A percentile compares a stretch with the other conserved stretches of the same genome.
These are phyloP conservation scores for Hypomecis atomaria DNA, from an alignment of 2,888 invertebrate species.

Conservation along the genomic window DNA sequence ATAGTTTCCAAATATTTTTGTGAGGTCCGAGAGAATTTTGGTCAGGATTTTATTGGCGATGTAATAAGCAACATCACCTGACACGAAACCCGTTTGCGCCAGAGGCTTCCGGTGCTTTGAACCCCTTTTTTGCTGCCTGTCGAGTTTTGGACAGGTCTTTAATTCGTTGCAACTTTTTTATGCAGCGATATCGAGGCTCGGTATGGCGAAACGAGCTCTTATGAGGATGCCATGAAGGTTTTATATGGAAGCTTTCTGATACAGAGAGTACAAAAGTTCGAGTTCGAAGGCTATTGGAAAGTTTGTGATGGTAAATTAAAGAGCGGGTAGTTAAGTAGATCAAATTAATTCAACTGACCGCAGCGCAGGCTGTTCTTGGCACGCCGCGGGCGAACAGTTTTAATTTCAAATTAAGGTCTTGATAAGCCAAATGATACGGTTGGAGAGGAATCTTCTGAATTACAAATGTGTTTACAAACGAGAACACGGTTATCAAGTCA, in stretches of 20 bases:
- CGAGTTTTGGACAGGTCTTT: constrained; percentile 28
- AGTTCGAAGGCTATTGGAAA: constrained; percentile 16
- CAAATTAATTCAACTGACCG: constrained; percentile 17
- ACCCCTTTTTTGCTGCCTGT: constrained; percentile 40
- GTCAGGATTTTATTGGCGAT: constrained; percentile 19
- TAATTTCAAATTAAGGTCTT: constrained; percentile 12
- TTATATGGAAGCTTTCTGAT: too few species aligned
- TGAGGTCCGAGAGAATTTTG: constrained; percentile 1
- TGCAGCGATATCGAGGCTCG: not conserved
- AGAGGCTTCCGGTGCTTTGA: constrained; percentile 38
- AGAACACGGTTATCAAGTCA: too few species aligned
- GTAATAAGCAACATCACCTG: constrained; percentile 27
- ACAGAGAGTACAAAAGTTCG: not conserved
- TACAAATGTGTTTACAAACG: not conserved
- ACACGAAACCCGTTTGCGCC: constrained; percentile 33
- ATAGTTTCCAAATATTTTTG: too few species aligned
- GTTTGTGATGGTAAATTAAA: constrained; percentile 4
- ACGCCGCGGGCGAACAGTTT: constrained; percentile 1
- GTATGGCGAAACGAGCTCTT: constrained; percentile 18
- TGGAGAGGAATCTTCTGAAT: constrained; percentile 3
- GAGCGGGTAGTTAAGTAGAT: constrained; percentile 13
- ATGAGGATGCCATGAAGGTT: not conserved
- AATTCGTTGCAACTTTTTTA: constrained; percentile 37
- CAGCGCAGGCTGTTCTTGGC: constrained; percentile 8
- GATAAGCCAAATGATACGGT: not conserved